A percentile compares a stretch with the other conserved stretches of the same genome.
Evolutionary conservation across 2,113 vertebrate genomes (phyloP).

Genomic region (Corydoras sp.): DNA sequence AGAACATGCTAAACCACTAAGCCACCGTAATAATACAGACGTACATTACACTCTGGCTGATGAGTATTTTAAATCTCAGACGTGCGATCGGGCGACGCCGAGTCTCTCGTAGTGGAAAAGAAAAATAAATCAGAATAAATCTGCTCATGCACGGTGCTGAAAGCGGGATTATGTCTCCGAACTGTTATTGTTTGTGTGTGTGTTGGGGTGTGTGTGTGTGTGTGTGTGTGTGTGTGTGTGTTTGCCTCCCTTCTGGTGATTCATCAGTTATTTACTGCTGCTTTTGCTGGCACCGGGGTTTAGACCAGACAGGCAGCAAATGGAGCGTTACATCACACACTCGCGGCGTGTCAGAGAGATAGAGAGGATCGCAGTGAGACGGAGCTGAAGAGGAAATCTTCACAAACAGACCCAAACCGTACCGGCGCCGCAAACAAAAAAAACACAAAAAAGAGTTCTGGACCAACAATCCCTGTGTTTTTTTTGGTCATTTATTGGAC

Average conservation of each 20-base stretch:
- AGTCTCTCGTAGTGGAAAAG: background rate
- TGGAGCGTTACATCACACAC: constrained; percentile 9
- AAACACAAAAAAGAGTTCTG: background rate
- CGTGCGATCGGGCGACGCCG: too few species aligned
- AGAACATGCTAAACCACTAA: too few species aligned
- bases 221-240: background rate
- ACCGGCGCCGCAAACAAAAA: background rate
- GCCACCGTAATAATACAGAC: too few species aligned
- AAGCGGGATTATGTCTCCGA: background rate
- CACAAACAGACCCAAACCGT: background rate
- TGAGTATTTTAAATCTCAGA: too few species aligned
- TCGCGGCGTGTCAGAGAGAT: background rate
- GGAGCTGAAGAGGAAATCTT: background rate
- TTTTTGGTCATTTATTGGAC: too few species aligned
- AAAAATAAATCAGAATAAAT: background rate
- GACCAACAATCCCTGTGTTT: too few species aligned
- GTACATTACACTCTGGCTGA: too few species aligned
- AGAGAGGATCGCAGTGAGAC: background rate
- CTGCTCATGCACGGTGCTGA: background rate
- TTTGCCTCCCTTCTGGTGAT: constrained; percentile 19
- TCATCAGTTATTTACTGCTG: constrained; percentile 28
- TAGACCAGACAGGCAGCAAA: constrained; percentile 24
- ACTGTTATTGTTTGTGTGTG: background rate
- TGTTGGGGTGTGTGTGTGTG: background rate
- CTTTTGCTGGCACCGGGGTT: constrained; percentile 22